phyloP scores from a whole-genome alignment of 2,888 invertebrate genomes.

The Latrodectus elegans region DNA sequence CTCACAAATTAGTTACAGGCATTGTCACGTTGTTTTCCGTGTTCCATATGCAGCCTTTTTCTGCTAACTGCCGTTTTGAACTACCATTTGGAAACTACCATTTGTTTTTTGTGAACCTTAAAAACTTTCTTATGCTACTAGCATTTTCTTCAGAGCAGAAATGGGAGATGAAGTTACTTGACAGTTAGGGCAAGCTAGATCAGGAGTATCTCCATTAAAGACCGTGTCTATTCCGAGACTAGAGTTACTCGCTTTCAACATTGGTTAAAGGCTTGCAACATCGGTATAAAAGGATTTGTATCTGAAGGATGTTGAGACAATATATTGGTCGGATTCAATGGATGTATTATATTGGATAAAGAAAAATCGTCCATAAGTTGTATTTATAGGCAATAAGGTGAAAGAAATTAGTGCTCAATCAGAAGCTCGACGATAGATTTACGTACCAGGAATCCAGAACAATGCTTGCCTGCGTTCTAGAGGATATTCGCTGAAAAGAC shows the following conservation, averaged over 20 bases:
- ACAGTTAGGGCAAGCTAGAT: constrained; percentile 6
- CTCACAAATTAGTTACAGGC: background rate
- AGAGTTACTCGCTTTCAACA: constrained; percentile 16
- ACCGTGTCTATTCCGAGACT: constrained; percentile 6
- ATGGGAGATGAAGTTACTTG: background rate
- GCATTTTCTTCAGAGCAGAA: too few relatives aligned
- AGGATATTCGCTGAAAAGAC: background rate
- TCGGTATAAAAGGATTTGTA: background rate
- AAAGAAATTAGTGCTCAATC: constrained; percentile 6
- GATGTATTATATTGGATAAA: constrained; percentile 19
- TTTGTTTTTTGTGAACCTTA: background rate
- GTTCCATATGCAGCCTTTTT: background rate
- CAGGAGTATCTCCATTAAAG: constrained; percentile 20
- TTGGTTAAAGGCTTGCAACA: background rate
- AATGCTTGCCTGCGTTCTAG: background rate
- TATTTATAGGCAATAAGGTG: constrained; percentile 1
- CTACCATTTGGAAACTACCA: background rate
- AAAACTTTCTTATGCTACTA: background rate
- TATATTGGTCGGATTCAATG: constrained; percentile 19
- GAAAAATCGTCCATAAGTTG: background rate
- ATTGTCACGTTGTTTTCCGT: background rate
- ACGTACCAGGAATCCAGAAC: constrained; percentile 18
- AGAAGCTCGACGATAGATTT: background rate
- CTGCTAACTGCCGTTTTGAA: too few relatives aligned
- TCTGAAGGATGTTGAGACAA: background rate